These are phyloP conservation scores for Colostygia pectinataria DNA, from an alignment of 2,888 invertebrate genomes.

Conservation along the genomic window DNA sequence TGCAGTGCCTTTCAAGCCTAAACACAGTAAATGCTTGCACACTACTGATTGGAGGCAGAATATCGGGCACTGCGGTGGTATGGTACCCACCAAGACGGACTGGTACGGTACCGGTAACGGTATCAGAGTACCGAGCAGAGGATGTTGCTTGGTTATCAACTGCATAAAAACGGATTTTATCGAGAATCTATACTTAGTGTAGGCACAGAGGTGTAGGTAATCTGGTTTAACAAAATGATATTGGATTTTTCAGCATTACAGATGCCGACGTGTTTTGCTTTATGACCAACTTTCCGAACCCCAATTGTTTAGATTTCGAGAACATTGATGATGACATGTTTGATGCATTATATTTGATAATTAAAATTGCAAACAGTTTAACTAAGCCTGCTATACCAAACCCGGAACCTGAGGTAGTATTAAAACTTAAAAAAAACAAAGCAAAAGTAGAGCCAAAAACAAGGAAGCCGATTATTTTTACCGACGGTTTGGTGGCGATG, in stretches of 20 bases:
- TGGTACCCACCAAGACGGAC: too few relatives aligned
- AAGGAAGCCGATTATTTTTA: constrained; percentile 55
- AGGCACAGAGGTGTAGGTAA: too few relatives aligned
- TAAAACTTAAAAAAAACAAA: constrained; percentile 26
- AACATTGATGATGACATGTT: constrained; percentile 51
- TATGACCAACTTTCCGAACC: constrained; percentile 61
- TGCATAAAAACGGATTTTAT: too few relatives aligned
- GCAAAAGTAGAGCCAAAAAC: constrained; percentile 28
- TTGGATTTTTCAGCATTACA: constrained; percentile 46
- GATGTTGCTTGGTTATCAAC: too few relatives aligned
- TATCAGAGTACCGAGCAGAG: too few relatives aligned
- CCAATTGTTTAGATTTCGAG: constrained; percentile 53
- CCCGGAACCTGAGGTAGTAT: constrained; percentile 21
- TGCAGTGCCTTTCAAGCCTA: too few relatives aligned
- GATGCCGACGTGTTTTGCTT: constrained; percentile 71
- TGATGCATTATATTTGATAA: constrained; percentile 59
- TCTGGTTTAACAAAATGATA: too few relatives aligned
- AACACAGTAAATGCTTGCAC: too few relatives aligned
- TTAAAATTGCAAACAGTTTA: constrained; percentile 62
- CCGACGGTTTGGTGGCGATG: constrained; percentile 64
- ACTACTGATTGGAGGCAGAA: too few relatives aligned
- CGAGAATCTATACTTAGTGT: too few relatives aligned
- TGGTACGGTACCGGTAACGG: too few relatives aligned
- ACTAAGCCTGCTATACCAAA: constrained; percentile 27
- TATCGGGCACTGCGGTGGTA: too few relatives aligned